Conservation (phyloP, 2,113 vertebrate species). For the Athene cunicularia region DNA sequence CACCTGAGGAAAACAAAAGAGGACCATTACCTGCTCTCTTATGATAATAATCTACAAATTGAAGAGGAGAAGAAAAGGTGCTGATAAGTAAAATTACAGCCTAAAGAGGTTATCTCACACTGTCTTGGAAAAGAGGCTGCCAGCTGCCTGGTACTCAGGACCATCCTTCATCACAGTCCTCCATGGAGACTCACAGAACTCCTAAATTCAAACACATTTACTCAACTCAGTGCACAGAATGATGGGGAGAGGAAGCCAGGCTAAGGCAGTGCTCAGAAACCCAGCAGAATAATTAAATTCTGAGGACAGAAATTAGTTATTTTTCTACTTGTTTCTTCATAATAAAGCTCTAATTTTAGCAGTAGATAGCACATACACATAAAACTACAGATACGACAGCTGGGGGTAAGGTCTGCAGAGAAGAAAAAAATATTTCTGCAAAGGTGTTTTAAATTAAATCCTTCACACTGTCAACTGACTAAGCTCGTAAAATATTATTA, state of each 20-base stretch:
- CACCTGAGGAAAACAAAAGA: background rate
- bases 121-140: background rate
- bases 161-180: background rate
- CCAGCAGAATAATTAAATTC: background rate
- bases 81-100: background rate
- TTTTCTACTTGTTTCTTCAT: background rate
- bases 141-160: background rate
- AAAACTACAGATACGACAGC: background rate
- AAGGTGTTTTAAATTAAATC: background rate
- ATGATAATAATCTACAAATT: background rate
- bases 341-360: background rate
- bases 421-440: background rate
- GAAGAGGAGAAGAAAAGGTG: background rate
- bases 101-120: background rate
- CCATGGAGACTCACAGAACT: background rate
- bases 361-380: background rate
- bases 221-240: background rate
- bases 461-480: background rate
- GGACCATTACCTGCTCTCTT: background rate
- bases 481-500: background rate
- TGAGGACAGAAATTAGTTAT: background rate
- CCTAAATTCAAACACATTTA: background rate
- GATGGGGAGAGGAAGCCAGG: background rate
- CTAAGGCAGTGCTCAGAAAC: background rate
- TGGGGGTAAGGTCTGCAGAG: background rate